A percentile compares a stretch with the other conserved stretches of the same genome.
These are phyloP conservation scores for Paramuricea clavata DNA, from an alignment of 92 coral and sea anemone genomes.

Conservation along the genomic window DNA sequence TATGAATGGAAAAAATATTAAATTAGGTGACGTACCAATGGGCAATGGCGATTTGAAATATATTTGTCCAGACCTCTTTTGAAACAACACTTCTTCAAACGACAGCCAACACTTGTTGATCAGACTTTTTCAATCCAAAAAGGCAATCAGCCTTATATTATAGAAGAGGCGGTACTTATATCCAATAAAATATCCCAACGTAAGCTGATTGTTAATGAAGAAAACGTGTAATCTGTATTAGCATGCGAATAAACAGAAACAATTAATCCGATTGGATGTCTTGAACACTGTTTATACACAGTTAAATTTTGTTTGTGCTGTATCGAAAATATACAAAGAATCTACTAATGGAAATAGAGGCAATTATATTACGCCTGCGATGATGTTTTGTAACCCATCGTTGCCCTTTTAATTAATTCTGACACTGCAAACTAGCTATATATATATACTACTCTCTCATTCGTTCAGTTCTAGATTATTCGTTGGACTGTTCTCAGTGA, in stretches of 20 bases:
- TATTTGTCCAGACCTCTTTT: neutral
- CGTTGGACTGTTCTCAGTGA: too few relatives aligned
- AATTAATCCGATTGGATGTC: conserved; percentile 27
- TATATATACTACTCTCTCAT: too few relatives aligned
- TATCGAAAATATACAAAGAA: conserved; percentile 3
- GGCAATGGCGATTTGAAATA: neutral
- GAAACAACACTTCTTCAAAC: neutral
- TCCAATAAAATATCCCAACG: neutral
- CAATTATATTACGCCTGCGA: conserved; percentile 18
- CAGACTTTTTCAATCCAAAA: neutral
- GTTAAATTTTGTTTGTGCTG: neutral
- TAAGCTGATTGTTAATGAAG: neutral
- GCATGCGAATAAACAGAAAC: conserved; percentile 8
- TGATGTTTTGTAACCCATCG: neutral
- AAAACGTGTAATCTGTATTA: neutral
- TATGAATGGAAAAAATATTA: too few relatives aligned
- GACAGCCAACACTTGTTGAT: neutral
- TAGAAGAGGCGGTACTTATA: neutral
- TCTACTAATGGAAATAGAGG: conserved; percentile 1
- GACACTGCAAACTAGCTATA: neutral
- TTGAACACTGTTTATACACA: neutral
- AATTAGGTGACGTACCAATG: neutral
- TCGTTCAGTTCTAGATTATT: too few relatives aligned
- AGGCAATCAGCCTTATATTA: neutral
- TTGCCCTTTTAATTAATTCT: neutral